Percentiles rank a stretch among this genome's conserved stretches.
These are phyloP conservation scores for Cochlearius cochlearius DNA, from an alignment of 2,113 vertebrate genomes.

Conservation along the genomic window DNA sequence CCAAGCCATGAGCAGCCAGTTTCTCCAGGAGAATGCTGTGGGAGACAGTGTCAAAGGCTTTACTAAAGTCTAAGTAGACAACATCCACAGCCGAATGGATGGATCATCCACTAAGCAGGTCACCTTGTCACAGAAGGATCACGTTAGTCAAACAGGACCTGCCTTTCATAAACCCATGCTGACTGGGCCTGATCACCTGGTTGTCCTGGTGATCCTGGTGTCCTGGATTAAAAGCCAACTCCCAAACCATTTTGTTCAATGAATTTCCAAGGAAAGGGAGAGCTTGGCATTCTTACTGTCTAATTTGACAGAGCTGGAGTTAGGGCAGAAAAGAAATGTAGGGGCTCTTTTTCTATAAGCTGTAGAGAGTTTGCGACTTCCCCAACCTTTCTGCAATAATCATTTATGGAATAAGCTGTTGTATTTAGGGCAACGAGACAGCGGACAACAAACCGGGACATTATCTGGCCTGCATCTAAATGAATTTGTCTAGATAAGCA, in stretches of 20 bases:
- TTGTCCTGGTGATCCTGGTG: too few species aligned
- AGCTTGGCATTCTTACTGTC: background rate
- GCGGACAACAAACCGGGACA: background rate
- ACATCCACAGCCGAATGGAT: too few species aligned
- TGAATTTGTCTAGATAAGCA: slow-evolving; percentile 3
- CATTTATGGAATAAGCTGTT: background rate
- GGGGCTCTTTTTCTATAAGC: background rate
- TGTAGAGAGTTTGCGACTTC: background rate
- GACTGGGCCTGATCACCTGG: too few species aligned
- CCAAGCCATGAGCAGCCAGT: too few species aligned
- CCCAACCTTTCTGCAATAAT: background rate
- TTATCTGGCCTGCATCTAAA: slow-evolving; percentile 27
- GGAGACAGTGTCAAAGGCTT: too few species aligned
- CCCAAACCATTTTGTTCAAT: background rate
- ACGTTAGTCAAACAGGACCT: too few species aligned
- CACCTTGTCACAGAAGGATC: too few species aligned
- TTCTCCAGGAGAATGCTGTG: too few species aligned
- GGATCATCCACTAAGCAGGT: too few species aligned
- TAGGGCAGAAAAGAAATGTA: background rate
- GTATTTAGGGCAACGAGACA: background rate
- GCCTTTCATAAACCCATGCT: too few species aligned
- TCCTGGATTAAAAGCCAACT: background rate
- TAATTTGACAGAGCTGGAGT: background rate
- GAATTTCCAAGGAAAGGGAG: background rate
- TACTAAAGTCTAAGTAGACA: too few species aligned